phyloP scores from a whole-genome alignment of 2,113 vertebrate species.

The Cinclus mexicanus region DNA sequence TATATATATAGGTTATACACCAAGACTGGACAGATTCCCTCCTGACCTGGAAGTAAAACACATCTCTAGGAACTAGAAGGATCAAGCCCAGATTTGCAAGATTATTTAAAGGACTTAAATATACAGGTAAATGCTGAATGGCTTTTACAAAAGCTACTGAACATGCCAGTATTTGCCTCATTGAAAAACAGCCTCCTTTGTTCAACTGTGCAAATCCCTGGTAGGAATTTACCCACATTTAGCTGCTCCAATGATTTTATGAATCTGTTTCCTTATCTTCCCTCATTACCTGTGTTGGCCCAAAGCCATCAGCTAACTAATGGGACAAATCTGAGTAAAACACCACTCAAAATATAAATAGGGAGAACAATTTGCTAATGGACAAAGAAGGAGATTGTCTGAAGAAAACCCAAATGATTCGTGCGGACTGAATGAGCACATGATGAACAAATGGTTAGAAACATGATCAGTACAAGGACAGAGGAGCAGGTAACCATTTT shows the following conservation, averaged over 20 bases:
- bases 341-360: background rate
- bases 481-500: background rate
- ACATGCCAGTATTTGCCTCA: background rate
- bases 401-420: background rate
- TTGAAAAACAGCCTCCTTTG: background rate
- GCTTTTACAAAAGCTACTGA: background rate
- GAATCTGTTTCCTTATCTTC: background rate
- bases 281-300: background rate
- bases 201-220: background rate
- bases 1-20: background rate
- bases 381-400: background rate
- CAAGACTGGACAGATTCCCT: background rate
- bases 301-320: conserved; percentile 6
- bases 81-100: background rate
- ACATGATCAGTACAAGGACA: background rate
- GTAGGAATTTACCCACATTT: background rate
- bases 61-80: background rate
- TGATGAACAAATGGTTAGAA: background rate
- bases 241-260: background rate
- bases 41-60: background rate
- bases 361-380: background rate
- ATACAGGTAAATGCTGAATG: background rate
- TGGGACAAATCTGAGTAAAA: background rate
- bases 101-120: background rate
- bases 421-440: background rate